These are phyloP conservation scores for Leptinotarsa rubiginosa DNA, from an alignment of 2,888 invertebrate species.

Conservation along the genomic window DNA sequence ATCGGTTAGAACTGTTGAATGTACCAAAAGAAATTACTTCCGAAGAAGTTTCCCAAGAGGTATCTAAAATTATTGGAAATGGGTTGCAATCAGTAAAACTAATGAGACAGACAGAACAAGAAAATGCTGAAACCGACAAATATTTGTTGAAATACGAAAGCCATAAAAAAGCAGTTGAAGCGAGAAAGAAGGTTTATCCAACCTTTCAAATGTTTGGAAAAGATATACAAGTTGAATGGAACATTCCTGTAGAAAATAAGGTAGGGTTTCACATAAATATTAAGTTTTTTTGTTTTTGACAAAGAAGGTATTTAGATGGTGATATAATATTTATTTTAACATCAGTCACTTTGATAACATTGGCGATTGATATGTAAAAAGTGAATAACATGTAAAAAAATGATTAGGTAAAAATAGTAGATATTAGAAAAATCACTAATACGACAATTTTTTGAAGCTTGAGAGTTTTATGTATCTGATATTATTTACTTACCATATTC, in stretches of 20 bases:
- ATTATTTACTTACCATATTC: too few species aligned
- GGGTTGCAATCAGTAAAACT: conserved; percentile 37
- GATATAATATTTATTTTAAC: too few species aligned
- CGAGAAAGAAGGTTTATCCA: conserved; percentile 48
- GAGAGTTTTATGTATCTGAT: too few species aligned
- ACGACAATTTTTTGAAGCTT: too few species aligned
- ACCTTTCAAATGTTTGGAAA: conserved; percentile 40
- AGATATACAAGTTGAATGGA: conserved; percentile 48
- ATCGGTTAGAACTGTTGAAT: conserved; percentile 69
- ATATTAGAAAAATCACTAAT: too few species aligned
- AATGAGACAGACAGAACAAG: conserved; percentile 26
- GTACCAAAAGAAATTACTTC: conserved; percentile 26
- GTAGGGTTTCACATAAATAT: conserved; percentile 34
- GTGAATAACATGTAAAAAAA: too few species aligned
- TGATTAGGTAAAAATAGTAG: too few species aligned
- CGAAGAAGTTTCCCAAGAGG: conserved; percentile 28
- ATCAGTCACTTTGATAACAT: too few species aligned
- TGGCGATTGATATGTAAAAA: too few species aligned
- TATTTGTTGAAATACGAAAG: conserved; percentile 49
- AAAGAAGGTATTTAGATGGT: too few species aligned
- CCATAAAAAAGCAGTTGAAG: conserved; percentile 50
- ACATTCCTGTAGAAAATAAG: conserved; percentile 43
- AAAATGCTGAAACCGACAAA: conserved; percentile 23
- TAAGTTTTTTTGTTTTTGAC: not conserved
- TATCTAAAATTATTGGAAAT: conserved; percentile 39